Conservation (phyloP, 1,140 invertebrate genomes). For the Campoletis sonorensis region DNA sequence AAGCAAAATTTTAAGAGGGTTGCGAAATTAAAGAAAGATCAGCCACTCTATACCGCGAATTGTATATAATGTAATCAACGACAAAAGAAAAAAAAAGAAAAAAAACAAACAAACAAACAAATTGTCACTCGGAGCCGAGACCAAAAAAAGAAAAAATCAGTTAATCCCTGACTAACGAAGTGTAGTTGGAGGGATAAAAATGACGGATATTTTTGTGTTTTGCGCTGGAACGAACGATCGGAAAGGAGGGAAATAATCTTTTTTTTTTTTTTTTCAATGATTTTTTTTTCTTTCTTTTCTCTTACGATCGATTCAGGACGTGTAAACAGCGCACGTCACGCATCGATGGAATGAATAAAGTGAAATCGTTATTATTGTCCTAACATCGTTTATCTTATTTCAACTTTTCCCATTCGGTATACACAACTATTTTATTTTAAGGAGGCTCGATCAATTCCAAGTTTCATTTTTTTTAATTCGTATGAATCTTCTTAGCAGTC, state of each 20-base stretch:
- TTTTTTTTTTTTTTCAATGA: no score
- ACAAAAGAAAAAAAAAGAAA: neutral
- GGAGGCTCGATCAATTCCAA: no score
- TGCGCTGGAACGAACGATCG: conserved; percentile 9
- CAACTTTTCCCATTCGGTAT: neutral
- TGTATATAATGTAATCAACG: conserved; percentile 32
- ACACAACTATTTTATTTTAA: neutral
- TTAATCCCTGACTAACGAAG: conserved; percentile 27
- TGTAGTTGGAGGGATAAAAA: conserved; percentile 9
- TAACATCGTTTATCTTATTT: conserved; percentile 21
- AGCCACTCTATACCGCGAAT: neutral
- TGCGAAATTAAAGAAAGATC: neutral
- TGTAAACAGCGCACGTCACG: neutral
- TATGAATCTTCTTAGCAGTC: no score
- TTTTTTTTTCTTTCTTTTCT: conserved; percentile 17
- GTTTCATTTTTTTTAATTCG: no score
- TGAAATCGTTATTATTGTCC: conserved; percentile 41
- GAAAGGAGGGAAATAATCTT: neutral
- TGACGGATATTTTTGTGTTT: conserved; percentile 40
- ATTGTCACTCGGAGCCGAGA: conserved; percentile 28
- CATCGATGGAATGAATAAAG: conserved; percentile 43
- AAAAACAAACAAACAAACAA: no score
- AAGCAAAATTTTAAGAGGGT: neutral
- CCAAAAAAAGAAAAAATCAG: conserved; percentile 15
- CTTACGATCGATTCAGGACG: neutral